Conservation (phyloP, 2,888 invertebrate species). For the Tyria jacobaeae region DNA sequence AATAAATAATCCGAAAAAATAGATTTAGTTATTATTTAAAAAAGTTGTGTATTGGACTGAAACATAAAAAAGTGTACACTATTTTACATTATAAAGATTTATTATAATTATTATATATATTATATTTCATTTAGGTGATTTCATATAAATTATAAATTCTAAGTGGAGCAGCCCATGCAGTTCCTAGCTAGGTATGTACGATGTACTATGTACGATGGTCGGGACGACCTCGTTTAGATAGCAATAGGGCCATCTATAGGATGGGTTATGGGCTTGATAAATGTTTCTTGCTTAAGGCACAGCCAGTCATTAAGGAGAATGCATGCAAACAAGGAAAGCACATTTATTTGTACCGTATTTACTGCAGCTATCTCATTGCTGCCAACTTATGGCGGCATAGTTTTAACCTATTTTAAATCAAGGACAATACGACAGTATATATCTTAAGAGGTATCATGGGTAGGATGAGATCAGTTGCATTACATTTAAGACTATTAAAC, state of each 20-base stretch:
- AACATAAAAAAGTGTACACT: no score
- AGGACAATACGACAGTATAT: no score
- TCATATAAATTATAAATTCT: neutral
- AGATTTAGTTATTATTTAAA: no score
- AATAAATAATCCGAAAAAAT: no score
- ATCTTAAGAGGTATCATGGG: no score
- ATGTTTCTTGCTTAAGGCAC: neutral
- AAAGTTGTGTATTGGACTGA: no score
- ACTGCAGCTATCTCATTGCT: neutral
- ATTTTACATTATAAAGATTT: no score
- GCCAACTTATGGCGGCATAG: neutral
- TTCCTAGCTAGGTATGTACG: conserved; percentile 2
- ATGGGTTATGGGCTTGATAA: conserved; percentile 6
- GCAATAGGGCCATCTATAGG: conserved; percentile 6
- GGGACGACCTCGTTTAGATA: conserved; percentile 17
- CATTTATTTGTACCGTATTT: neutral
- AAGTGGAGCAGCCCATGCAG: neutral
- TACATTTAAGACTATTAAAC: no score
- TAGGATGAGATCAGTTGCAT: no score
- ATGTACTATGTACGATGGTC: conserved; percentile 4
- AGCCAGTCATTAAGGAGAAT: neutral
- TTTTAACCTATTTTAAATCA: no score
- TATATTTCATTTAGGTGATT: neutral
- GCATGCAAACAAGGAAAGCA: neutral
- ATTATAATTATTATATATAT: no score